These are phyloP conservation scores for Blera fallax DNA, from an alignment of 2,888 invertebrate species.

Conservation along the genomic window DNA sequence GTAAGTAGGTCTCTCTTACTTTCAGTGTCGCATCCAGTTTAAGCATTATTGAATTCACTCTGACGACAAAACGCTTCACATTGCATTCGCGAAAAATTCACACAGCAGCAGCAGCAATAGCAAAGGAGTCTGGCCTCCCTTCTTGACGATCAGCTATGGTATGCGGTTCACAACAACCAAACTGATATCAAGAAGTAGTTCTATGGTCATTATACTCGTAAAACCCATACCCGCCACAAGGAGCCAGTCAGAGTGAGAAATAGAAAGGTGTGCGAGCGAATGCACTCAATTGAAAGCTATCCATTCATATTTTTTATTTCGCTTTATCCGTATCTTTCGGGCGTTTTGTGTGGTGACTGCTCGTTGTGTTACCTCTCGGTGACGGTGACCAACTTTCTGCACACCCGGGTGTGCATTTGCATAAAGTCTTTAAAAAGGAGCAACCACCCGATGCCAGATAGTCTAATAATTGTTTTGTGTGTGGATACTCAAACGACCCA, in stretches of 20 bases:
- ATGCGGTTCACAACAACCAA: conserved; percentile 21
- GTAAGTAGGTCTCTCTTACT: conserved; percentile 59
- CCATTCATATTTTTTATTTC: conserved; percentile 53
- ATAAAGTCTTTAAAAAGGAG: conserved; percentile 63
- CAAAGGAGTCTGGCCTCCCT: conserved; percentile 35
- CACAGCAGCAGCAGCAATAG: not conserved
- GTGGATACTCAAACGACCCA: conserved; percentile 26
- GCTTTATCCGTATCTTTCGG: conserved; percentile 50
- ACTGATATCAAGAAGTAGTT: conserved; percentile 50
- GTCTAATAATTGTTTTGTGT: conserved; percentile 65
- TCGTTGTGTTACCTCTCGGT: conserved; percentile 28
- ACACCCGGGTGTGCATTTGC: conserved; percentile 67
- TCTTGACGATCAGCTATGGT: conserved; percentile 37
- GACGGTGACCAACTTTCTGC: conserved; percentile 66
- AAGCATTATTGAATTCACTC: conserved; percentile 42
- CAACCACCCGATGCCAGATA: conserved; percentile 26
- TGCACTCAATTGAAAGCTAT: conserved; percentile 54
- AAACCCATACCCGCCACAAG: conserved; percentile 9
- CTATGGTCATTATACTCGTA: conserved; percentile 43
- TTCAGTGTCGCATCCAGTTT: conserved; percentile 55
- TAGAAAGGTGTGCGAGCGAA: conserved; percentile 66
- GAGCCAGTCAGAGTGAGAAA: conserved; percentile 40
- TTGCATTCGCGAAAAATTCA: conserved; percentile 41
- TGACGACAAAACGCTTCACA: conserved; percentile 40
- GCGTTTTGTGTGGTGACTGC: conserved; percentile 23